phyloP scores from a whole-genome alignment of 1,140 invertebrate genomes.

The Drosophila lini region DNA sequence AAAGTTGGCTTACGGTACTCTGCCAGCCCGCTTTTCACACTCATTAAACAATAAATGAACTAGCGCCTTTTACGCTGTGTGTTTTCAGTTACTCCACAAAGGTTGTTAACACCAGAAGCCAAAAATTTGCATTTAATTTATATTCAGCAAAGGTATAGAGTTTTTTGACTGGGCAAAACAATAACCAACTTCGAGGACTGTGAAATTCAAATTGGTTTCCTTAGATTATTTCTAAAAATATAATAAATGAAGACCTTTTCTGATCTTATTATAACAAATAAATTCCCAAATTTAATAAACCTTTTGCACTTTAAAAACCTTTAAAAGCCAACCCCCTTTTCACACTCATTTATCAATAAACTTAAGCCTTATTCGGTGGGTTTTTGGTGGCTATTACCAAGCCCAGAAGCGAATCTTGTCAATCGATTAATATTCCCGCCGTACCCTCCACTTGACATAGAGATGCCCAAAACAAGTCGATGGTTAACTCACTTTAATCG shows the following conservation, averaged over 20 bases:
- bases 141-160: not conserved
- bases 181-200: no score
- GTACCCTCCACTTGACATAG: conserved; percentile 32
- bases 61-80: conserved; percentile 50
- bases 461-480: conserved; percentile 40
- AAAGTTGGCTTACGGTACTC: conserved; percentile 64
- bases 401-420: conserved; percentile 21
- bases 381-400: conserved; percentile 24
- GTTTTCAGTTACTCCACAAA: conserved; percentile 45
- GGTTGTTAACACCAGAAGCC: conserved; percentile 53
- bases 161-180: not conserved
- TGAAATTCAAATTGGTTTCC: not conserved
- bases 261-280: no score
- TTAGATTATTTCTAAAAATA: not conserved
- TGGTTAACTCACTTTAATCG: conserved; percentile 60
- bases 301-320: conserved; percentile 5
- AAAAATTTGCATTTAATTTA: not conserved
- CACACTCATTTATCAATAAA: conserved; percentile 61
- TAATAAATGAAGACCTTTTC: not conserved
- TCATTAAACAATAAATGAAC: conserved; percentile 66
- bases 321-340: conserved; percentile 33
- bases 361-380: conserved; percentile 45
- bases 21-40: conserved; percentile 58
- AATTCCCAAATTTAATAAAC: not conserved
- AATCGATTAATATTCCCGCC: conserved; percentile 47